Percentiles rank a stretch among this genome's conserved stretches.
Conservation (phyloP, 2,113 vertebrate species). For the Lates calcarifer region DNA sequence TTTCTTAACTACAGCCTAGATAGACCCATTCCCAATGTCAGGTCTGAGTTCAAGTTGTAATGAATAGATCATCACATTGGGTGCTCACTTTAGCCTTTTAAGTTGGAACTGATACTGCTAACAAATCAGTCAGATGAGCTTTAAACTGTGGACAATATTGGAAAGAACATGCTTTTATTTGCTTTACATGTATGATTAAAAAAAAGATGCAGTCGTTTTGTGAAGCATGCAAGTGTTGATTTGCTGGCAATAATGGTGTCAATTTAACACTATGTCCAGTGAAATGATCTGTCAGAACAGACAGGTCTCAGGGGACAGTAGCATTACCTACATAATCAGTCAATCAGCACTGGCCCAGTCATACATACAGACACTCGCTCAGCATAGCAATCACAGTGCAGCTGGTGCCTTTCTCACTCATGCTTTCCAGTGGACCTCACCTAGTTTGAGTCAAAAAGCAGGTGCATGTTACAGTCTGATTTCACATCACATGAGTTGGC, state of each 20-base stretch:
- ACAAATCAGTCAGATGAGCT: not conserved
- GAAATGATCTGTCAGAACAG: slow-evolving; percentile 57
- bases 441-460: slow-evolving; percentile 25
- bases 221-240: not conserved
- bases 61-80: slow-evolving; percentile 22
- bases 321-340: slow-evolving; percentile 54
- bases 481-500: slow-evolving; percentile 27
- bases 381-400: slow-evolving; percentile 9
- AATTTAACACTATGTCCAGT: slow-evolving; percentile 23
- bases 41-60: slow-evolving; percentile 17
- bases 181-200: not conserved
- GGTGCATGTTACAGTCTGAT: slow-evolving; percentile 16
- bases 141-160: not conserved
- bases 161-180: not conserved
- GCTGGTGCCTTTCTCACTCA: not conserved
- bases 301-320: slow-evolving; percentile 26
- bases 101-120: not conserved
- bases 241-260: slow-evolving; percentile 33
- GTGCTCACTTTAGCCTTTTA: not conserved
- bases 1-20: not conserved
- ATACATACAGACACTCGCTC: slow-evolving; percentile 11
- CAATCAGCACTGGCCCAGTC: slow-evolving; percentile 54
- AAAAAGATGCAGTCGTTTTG: not conserved
- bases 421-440: not conserved
- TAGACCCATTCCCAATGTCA: slow-evolving; percentile 11